Percentiles rank a stretch among this genome's conserved stretches.
phyloP scores from a whole-genome alignment of 2,888 invertebrate species.

The Diarsia rubi region DNA sequence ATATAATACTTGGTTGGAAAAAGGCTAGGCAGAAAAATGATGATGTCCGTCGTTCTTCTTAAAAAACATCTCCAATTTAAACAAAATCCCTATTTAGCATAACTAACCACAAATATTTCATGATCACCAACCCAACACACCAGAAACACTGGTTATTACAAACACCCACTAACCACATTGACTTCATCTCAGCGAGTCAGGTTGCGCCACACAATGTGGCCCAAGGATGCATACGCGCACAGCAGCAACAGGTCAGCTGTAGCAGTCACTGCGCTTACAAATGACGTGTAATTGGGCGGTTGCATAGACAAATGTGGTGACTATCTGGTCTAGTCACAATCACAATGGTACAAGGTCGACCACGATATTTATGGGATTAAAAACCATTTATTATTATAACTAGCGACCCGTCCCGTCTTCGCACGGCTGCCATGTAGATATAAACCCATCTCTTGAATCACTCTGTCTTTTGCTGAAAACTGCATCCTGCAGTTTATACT shows the following conservation, averaged over 20 bases:
- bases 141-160: constrained; percentile 17
- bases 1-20: too few relatives aligned
- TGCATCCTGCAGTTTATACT: too few relatives aligned
- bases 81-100: not conserved
- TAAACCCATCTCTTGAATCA: too few relatives aligned
- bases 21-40: not conserved
- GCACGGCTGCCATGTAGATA: too few relatives aligned
- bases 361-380: not conserved
- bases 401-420: too few relatives aligned
- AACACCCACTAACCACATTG: constrained; percentile 16
- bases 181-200: constrained; percentile 40
- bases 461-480: too few relatives aligned
- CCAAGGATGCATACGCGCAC: constrained; percentile 62
- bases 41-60: not conserved
- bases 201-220: constrained; percentile 60
- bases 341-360: constrained; percentile 13
- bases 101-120: not conserved
- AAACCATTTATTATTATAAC: too few relatives aligned
- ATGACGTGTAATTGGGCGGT: constrained; percentile 36
- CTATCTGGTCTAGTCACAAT: constrained; percentile 14
- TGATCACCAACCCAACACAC: not conserved
- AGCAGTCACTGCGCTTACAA: constrained; percentile 50
- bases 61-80: not conserved
- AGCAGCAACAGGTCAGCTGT: constrained; percentile 45
- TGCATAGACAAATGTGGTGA: constrained; percentile 4